These are phyloP conservation scores for Camponotus floridanus DNA, from an alignment of 1,140 invertebrate genomes.

Conservation along the genomic window DNA sequence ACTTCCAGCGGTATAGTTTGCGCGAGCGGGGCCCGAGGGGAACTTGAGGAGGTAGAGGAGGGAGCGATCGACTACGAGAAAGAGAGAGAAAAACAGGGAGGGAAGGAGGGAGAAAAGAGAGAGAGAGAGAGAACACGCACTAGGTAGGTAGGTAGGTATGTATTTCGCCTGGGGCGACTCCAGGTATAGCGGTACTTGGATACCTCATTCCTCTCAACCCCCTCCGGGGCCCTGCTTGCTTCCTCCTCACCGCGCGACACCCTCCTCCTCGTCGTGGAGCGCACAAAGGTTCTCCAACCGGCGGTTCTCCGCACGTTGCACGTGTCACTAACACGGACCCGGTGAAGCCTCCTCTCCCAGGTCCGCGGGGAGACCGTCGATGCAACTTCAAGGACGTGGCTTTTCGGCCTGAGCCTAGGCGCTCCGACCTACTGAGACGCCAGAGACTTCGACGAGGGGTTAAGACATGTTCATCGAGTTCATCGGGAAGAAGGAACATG, in stretches of 20 bases:
- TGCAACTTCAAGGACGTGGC: conserved; percentile 55
- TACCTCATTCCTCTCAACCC: conserved; percentile 45
- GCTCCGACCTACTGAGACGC: conserved; percentile 48
- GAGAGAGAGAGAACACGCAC: conserved; percentile 69
- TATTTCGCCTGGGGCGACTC: conserved; percentile 81
- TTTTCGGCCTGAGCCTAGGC: conserved; percentile 49
- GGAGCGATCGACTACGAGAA: conserved; percentile 19
- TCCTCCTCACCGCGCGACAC: conserved; percentile 24
- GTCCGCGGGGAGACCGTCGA: conserved; percentile 31
- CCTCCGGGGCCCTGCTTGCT: conserved; percentile 56
- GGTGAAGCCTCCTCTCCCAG: background rate
- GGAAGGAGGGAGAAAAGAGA: conserved; percentile 30
- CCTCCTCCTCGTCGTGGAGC: conserved; percentile 47
- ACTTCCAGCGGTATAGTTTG: conserved; percentile 73
- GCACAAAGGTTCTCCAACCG: conserved; percentile 61
- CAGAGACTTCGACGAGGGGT: conserved; percentile 41
- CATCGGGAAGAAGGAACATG: conserved; percentile 20
- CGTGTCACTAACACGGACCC: conserved; percentile 52
- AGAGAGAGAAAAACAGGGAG: conserved; percentile 28
- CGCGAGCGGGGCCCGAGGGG: conserved; percentile 55
- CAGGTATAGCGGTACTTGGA: conserved; percentile 82
- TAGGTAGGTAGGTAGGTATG: conserved; percentile 83
- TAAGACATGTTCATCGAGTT: conserved; percentile 49
- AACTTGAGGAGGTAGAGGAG: background rate
- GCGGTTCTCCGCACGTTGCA: conserved; percentile 42